These are phyloP conservation scores for Apistogramma diplotaenia DNA, from an alignment of 2,113 vertebrate genomes.

Conservation along the genomic window DNA sequence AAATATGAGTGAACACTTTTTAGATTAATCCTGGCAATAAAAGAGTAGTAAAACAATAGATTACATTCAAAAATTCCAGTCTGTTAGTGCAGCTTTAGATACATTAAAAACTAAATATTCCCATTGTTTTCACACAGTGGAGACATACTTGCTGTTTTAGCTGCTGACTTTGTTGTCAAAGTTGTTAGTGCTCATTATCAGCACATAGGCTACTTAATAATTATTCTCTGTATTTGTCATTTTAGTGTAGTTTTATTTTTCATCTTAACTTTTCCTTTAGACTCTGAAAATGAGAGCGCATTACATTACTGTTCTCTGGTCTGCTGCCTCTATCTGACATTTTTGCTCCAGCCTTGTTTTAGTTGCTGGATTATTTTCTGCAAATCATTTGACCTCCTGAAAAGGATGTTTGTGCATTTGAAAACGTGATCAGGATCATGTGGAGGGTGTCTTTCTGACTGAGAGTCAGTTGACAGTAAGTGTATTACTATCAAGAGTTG, in stretches of 20 bases:
- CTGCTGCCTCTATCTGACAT: slow-evolving; percentile 5
- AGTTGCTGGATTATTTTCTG: slow-evolving; percentile 1
- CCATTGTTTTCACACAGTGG: neutral
- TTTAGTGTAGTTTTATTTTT: neutral
- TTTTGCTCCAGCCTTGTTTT: neutral
- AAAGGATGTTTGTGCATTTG: neutral
- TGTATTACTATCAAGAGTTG: neutral
- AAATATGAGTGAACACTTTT: neutral
- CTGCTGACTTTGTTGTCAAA: neutral
- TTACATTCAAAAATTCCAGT: neutral
- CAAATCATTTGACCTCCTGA: neutral
- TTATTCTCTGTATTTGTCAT: neutral
- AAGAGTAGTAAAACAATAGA: neutral
- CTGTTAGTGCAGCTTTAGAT: neutral
- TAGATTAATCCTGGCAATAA: neutral
- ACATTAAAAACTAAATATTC: neutral
- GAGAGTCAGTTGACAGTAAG: neutral
- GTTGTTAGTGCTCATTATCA: neutral
- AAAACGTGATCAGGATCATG: too few relatives aligned
- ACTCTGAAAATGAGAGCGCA: neutral
- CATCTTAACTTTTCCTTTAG: neutral
- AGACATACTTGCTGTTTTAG: neutral
- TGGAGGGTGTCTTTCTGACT: neutral
- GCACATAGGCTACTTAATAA: neutral
- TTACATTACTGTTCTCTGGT: slow-evolving; percentile 6